Evolutionary conservation across 2,797 vertebrate genomes (phyloP).

Genomic region (Triplophysa yarkandensis): DNA sequence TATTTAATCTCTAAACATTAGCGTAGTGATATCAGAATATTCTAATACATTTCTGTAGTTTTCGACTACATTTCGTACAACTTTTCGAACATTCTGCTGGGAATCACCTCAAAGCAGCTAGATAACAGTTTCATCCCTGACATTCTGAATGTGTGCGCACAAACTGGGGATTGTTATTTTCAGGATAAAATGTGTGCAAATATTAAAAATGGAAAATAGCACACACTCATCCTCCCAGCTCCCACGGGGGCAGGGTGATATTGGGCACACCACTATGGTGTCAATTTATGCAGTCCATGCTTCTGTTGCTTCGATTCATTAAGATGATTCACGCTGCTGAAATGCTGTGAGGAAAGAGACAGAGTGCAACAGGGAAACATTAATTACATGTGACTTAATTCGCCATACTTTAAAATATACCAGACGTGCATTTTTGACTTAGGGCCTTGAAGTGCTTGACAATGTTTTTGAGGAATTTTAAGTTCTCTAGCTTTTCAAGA

Average conservation of each 20-base stretch:
- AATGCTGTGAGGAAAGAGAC: slow-evolving; percentile 57
- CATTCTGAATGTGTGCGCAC: slow-evolving; percentile 53
- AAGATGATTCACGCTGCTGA: slow-evolving; percentile 60
- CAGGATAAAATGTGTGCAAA: slow-evolving; percentile 64
- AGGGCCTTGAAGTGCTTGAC: not conserved
- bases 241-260: slow-evolving; percentile 77
- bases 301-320: slow-evolving; percentile 76
- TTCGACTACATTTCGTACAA: slow-evolving; percentile 47
- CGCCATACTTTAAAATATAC: slow-evolving; percentile 19
- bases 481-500: not conserved
- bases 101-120: slow-evolving; percentile 54
- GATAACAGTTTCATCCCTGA: slow-evolving; percentile 59
- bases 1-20: slow-evolving; percentile 8
- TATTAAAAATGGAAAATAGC: slow-evolving; percentile 79
- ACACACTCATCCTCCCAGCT: slow-evolving; percentile 64
- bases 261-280: slow-evolving; percentile 76
- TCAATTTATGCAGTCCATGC: slow-evolving; percentile 76
- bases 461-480: not conserved
- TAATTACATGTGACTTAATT: slow-evolving; percentile 55
- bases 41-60: slow-evolving; percentile 43
- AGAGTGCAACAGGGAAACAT: slow-evolving; percentile 54
- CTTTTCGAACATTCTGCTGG: slow-evolving; percentile 50
- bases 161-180: slow-evolving; percentile 63
- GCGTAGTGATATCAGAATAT: slow-evolving; percentile 26
- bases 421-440: not conserved